These are phyloP conservation scores for Acromyrmex heyeri DNA, from an alignment of 1,140 invertebrate genomes.

Conservation along the genomic window DNA sequence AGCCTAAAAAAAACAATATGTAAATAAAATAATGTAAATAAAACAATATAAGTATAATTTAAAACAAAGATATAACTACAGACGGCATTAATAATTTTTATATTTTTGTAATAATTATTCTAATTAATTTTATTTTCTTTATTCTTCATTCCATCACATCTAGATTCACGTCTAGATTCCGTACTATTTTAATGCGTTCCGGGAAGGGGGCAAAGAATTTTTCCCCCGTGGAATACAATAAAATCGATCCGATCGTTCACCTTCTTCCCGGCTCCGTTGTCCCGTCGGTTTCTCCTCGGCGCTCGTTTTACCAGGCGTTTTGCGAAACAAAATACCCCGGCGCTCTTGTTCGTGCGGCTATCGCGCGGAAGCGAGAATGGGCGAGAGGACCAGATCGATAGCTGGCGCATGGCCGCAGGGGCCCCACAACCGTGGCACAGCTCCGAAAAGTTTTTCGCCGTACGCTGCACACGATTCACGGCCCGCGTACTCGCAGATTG, in stretches of 20 bases:
- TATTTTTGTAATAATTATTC: neutral
- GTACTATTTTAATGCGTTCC: neutral
- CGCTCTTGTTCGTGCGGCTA: slow-evolving; percentile 69
- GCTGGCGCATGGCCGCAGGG: slow-evolving; percentile 80
- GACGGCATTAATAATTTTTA: neutral
- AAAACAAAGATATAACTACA: too few species aligned
- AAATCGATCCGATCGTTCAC: slow-evolving; percentile 17
- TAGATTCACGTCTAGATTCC: too few species aligned
- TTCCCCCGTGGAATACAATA: neutral
- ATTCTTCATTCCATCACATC: neutral
- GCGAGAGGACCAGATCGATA: slow-evolving; percentile 76
- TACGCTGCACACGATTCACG: slow-evolving; percentile 65
- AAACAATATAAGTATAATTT: too few species aligned
- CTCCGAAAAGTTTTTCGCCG: slow-evolving; percentile 77
- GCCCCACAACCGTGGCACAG: slow-evolving; percentile 65
- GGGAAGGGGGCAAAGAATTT: neutral
- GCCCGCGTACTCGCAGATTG: slow-evolving; percentile 5
- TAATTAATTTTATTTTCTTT: neutral
- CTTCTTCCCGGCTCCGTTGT: slow-evolving; percentile 1
- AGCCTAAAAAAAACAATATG: too few species aligned
- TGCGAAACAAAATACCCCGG: slow-evolving; percentile 78
- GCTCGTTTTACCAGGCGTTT: slow-evolving; percentile 75
- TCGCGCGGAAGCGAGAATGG: slow-evolving; percentile 53
- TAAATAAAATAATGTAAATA: too few species aligned
- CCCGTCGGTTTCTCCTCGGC: slow-evolving; percentile 14